Evolutionary conservation across 2,113 vertebrate genomes (phyloP), one percentile per base, ranked within the genome.

Genomic region (Sakesphorus luctuosus): DNA sequence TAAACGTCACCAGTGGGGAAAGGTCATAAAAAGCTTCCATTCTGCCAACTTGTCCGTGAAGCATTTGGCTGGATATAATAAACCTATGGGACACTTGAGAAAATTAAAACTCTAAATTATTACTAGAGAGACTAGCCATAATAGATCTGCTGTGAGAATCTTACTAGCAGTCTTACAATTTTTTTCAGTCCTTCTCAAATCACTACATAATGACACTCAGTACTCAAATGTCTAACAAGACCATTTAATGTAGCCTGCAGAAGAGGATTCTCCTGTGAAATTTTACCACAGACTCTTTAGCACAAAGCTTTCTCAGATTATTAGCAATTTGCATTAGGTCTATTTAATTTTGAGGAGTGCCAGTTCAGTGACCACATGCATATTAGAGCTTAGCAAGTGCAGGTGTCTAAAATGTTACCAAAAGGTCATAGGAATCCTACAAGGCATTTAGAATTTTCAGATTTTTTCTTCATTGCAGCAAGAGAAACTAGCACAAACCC

Each of bases 51-150:
- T 97, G 83, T 77, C 78, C 3, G 1, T 94, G 79, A 96, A 90
- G 76, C 67, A 2, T 94, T 96, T 95, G 86, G 82, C 93, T 93
- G 84, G 81, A 90, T 96, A 80, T 46, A 94, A 82, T 72, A 96
- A 97, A 96, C 93, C 97, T 94, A 71, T 94, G 93, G 93, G 94
- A 97, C 43, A 8, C 72, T 83, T 89, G 82, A 96, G 96, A 92
- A 96, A 97, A 97, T 97, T 97, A 97, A 97, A 97, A 93, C 89
- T 93, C 94, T 96, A 95, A 96, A 97, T 97, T 97, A 97, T 96
- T 96, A 76, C 19, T 65, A 72, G 87, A 77, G 92, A 92, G 84
- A 93, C 84, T 77, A 90, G 87, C 88, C 78, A 84, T 95, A 97
- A 97, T 94, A 97, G 94, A 97, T 93, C 75, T 93, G 72, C 58